A percentile compares a stretch with the other conserved stretches of the same genome.
Conservation (phyloP, 2,797 vertebrate genomes). For the Bovichtus variegatus region DNA sequence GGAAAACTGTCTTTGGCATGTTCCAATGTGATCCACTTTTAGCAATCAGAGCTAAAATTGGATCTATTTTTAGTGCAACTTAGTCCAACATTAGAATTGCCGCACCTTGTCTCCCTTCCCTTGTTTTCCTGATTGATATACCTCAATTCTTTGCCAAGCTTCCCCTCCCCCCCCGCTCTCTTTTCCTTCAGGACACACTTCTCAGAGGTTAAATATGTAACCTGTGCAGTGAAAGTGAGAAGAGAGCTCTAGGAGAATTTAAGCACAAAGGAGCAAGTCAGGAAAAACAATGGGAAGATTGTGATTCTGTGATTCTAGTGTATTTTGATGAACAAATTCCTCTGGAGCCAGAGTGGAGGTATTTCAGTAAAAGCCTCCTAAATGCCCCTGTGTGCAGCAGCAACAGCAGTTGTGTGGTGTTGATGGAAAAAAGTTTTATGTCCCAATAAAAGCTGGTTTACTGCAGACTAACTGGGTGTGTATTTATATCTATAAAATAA, state of each 20-base stretch:
- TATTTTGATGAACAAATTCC: slow-evolving; percentile 70
- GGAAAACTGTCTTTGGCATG: slow-evolving; percentile 13
- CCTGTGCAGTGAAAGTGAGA: slow-evolving; percentile 14
- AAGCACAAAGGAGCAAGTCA: slow-evolving; percentile 20
- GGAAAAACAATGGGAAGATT: slow-evolving; percentile 73
- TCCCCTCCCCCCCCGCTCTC: slow-evolving; percentile 10
- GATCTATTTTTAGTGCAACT: slow-evolving; percentile 48
- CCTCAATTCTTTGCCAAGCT: slow-evolving; percentile 28
- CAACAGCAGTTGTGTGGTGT: slow-evolving; percentile 65
- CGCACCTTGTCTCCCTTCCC: slow-evolving; percentile 46
- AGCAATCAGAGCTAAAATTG: slow-evolving; percentile 33
- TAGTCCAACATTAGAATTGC: slow-evolving; percentile 17
- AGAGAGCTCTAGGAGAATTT: slow-evolving; percentile 35
- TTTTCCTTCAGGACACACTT: slow-evolving; percentile 50
- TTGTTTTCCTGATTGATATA: slow-evolving; percentile 36
- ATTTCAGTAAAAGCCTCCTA: slow-evolving; percentile 63
- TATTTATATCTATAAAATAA: slow-evolving; percentile 77
- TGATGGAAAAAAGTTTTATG: slow-evolving; percentile 82
- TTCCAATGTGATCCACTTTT: slow-evolving; percentile 40
- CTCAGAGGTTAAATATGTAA: slow-evolving; percentile 33
- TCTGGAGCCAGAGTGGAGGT: slow-evolving; percentile 58
- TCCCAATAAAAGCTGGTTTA: slow-evolving; percentile 80
- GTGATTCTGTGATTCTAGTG: slow-evolving; percentile 59
- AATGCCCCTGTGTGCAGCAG: slow-evolving; percentile 63
- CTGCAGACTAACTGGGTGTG: slow-evolving; percentile 76